Evolutionary conservation across 30 jellyfish, hydroid and myxozoan genomes (phyloP).

Genomic region (Pelagia noctiluca): DNA sequence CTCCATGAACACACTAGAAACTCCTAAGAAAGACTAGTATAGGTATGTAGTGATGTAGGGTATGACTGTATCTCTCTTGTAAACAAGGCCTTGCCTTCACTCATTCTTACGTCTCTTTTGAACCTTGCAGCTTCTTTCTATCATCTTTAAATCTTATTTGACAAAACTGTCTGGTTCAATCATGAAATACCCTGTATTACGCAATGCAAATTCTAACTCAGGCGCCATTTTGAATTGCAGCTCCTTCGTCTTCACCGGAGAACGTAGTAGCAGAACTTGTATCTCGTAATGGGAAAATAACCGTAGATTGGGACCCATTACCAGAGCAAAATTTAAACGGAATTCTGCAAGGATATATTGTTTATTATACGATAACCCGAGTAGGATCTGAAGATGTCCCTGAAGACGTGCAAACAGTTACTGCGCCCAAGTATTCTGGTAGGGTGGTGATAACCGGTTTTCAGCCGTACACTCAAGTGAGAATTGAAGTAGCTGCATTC

Average conservation of each 20-base stretch:
- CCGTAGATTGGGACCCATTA: slow-evolving; percentile 30
- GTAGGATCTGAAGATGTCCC: not conserved
- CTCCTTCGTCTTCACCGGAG: slow-evolving; percentile 31
- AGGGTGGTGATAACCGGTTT: slow-evolving; percentile 21
- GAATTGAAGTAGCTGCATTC: slow-evolving; percentile 26
- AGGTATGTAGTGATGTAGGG: too few relatives aligned
- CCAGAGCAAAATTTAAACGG: slow-evolving; percentile 14
- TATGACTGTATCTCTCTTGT: too few relatives aligned
- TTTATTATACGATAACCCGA: slow-evolving; percentile 19
- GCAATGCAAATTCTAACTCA: not conserved
- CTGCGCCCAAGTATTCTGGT: not conserved
- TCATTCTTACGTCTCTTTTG: too few relatives aligned
- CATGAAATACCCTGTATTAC: not conserved
- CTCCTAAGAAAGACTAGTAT: too few relatives aligned
- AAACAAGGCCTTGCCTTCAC: too few relatives aligned
- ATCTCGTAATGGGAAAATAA: slow-evolving; percentile 8
- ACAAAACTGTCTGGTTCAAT: too few relatives aligned
- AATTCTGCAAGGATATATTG: slow-evolving; percentile 38
- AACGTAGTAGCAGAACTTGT: not conserved
- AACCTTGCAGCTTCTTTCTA: too few relatives aligned
- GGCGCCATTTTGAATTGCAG: not conserved
- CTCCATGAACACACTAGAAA: too few relatives aligned
- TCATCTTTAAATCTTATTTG: too few relatives aligned
- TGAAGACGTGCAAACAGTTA: not conserved
- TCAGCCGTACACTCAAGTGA: slow-evolving; percentile 20